These are phyloP conservation scores for Tauraco hartlaubi DNA, from an alignment of 2,797 vertebrate genomes.

Conservation along the genomic window DNA sequence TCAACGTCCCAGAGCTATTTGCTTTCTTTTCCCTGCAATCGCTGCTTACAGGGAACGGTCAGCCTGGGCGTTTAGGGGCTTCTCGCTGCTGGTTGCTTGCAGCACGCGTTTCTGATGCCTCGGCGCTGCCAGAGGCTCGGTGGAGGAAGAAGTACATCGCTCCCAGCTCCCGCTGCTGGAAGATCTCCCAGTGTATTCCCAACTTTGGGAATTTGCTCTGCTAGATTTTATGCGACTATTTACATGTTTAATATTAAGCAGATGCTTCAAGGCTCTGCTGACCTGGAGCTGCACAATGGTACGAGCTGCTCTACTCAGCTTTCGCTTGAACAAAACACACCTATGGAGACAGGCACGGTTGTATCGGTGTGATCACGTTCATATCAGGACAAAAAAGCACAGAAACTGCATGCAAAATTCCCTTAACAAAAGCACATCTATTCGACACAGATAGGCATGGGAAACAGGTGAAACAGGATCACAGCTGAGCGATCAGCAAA, in stretches of 20 bases:
- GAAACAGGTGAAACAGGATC: conserved; percentile 60
- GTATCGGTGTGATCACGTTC: neutral
- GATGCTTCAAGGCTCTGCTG: conserved; percentile 5
- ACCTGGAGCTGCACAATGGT: neutral
- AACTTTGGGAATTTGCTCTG: neutral
- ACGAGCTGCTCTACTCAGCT: neutral
- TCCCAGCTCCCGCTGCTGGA: neutral
- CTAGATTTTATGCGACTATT: neutral
- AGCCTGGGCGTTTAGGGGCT: neutral
- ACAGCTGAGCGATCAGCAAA: neutral
- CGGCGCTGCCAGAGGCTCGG: rapidly evolving
- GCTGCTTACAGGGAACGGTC: neutral
- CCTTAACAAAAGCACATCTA: neutral
- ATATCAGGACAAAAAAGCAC: neutral
- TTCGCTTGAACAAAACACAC: neutral
- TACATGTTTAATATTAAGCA: conserved; percentile 43
- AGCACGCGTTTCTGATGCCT: rapidly evolving
- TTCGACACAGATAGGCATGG: neutral
- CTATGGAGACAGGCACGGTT: rapidly evolving
- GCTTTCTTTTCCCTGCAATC: neutral
- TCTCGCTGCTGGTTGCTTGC: rapidly evolving
- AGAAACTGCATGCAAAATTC: neutral
- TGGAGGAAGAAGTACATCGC: neutral
- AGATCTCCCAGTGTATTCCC: neutral
- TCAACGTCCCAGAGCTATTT: neutral